Percentiles rank a stretch among this genome's conserved stretches.
Conservation (phyloP, 2,797 vertebrate species). For the Protonibea diacanthus region DNA sequence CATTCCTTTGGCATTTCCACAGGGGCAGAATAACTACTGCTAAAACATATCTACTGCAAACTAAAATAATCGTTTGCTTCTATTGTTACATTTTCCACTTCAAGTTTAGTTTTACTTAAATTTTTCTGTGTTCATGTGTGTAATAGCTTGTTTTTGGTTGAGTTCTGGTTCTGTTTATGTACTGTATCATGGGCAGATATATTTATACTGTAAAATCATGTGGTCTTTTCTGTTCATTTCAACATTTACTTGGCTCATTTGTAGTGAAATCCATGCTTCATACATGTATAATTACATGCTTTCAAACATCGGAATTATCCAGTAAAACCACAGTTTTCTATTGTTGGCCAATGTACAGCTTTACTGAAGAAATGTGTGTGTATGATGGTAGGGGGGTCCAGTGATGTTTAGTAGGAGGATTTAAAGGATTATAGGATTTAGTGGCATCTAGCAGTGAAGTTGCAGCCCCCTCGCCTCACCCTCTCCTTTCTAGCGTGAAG, state of each 20-base stretch:
- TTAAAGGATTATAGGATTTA: too few species aligned
- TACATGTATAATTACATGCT: slow-evolving; percentile 42
- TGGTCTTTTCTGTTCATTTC: slow-evolving; percentile 14
- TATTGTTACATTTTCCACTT: background rate
- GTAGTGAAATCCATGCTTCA: slow-evolving; percentile 25
- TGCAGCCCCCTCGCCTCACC: too few species aligned
- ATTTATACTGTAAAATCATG: slow-evolving; percentile 25
- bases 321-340: slow-evolving; percentile 40
- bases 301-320: slow-evolving; percentile 26
- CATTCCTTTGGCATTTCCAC: background rate
- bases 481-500: too few species aligned
- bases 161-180: slow-evolving; percentile 9
- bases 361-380: background rate
- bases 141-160: background rate
- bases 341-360: slow-evolving; percentile 19
- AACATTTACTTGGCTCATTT: slow-evolving; percentile 21
- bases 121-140: background rate
- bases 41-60: background rate
- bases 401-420: too few species aligned
- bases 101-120: background rate
- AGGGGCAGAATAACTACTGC: background rate
- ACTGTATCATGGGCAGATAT: background rate
- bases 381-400: too few species aligned
- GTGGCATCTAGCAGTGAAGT: too few species aligned
- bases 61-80: background rate